These are phyloP conservation scores for Hycleus cichorii DNA, from an alignment of 1,140 invertebrate genomes.

Conservation along the genomic window DNA sequence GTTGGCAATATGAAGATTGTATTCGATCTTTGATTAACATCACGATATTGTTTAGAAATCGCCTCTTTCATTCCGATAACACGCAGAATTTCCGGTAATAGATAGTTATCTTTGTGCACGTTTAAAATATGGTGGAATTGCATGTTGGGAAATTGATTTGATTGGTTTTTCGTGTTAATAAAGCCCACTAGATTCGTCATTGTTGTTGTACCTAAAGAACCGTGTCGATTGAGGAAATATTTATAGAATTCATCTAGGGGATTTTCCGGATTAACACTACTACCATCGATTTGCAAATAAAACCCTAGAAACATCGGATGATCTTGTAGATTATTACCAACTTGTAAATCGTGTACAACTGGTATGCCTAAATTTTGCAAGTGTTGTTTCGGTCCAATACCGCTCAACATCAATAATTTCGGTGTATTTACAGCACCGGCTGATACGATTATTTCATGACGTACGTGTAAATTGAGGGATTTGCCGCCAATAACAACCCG, in stretches of 20 bases:
- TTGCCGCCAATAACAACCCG: conserved; percentile 30
- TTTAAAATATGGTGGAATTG: conserved; percentile 43
- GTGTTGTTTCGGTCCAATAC: conserved; percentile 61
- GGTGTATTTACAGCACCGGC: conserved; percentile 54
- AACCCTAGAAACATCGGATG: conserved; percentile 36
- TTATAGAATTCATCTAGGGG: conserved; percentile 19
- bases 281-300: conserved; percentile 8
- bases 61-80: conserved; percentile 4
- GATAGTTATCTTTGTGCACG: conserved; percentile 4
- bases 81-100: conserved; percentile 7
- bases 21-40: conserved; percentile 8
- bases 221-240: conserved; percentile 22
- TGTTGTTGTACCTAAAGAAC: conserved; percentile 19
- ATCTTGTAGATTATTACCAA: conserved; percentile 47
- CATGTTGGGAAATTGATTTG: conserved; percentile 23
- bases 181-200: conserved; percentile 21
- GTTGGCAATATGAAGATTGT: conserved; percentile 46
- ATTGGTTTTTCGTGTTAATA: conserved; percentile 20
- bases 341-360: conserved; percentile 35
- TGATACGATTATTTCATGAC: conserved; percentile 57
- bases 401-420: conserved; percentile 63
- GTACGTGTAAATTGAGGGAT: conserved; percentile 41
- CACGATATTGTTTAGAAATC: conserved; percentile 2
- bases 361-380: conserved; percentile 42
- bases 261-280: neutral